Percentiles rank a stretch among this genome's conserved stretches.
phyloP scores from a whole-genome alignment of 1,140 invertebrate species.

The Zaprionus lachaisei region DNA sequence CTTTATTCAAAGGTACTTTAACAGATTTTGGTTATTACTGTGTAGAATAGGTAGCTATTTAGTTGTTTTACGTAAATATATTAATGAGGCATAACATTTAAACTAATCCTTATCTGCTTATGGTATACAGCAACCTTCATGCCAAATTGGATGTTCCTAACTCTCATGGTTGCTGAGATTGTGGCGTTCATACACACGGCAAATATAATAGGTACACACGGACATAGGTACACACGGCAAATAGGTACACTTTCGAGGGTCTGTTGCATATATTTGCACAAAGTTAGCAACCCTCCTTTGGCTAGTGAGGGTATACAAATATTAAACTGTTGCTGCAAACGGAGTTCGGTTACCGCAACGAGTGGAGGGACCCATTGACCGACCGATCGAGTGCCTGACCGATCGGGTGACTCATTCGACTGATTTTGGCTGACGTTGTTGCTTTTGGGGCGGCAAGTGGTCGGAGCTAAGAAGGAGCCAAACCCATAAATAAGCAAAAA shows the following conservation, averaged over 20 bases:
- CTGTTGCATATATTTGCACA: too few relatives aligned
- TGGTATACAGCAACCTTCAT: not conserved
- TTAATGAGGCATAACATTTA: not conserved
- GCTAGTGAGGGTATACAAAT: constrained; percentile 14
- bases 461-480: constrained; percentile 49
- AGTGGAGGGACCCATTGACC: constrained; percentile 21
- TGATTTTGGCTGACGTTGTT: constrained; percentile 18
- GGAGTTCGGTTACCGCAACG: constrained; percentile 69
- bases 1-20: not conserved
- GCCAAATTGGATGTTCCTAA: not conserved
- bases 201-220: not conserved
- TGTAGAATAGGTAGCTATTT: too few relatives aligned
- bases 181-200: not conserved
- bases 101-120: not conserved
- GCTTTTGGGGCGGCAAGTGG: constrained; percentile 57
- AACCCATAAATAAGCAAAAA: constrained; percentile 75
- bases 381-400: constrained; percentile 4
- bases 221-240: not conserved
- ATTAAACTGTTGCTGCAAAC: constrained; percentile 68
- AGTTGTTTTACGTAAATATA: too few relatives aligned
- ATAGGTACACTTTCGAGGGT: not conserved
- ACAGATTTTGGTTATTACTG: too few relatives aligned
- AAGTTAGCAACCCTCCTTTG: too few relatives aligned
- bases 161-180: not conserved
- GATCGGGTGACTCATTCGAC: constrained; percentile 52